Conservation (phyloP, 2,797 vertebrate species). For the Crypturellus tataupa region DNA sequence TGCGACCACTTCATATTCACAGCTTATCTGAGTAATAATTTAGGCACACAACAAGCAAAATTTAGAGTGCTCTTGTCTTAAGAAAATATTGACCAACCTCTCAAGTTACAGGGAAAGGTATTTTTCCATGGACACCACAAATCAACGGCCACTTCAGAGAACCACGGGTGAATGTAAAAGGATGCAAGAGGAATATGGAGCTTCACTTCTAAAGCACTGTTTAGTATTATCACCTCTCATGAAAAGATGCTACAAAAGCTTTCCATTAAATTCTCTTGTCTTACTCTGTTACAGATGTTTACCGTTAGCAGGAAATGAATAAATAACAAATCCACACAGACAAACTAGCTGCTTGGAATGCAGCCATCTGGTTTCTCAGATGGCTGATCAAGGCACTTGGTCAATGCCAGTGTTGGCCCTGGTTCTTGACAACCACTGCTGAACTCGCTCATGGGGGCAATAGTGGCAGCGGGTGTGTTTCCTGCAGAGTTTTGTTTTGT, state of each 20-base stretch:
- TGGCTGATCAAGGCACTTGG: neutral
- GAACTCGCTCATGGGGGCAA: neutral
- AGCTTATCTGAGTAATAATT: neutral
- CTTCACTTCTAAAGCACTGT: neutral
- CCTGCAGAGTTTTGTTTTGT: neutral
- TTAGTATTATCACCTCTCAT: rapidly evolving
- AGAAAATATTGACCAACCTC: neutral
- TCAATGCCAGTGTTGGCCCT: neutral
- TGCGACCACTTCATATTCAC: neutral
- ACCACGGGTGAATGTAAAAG: rapidly evolving
- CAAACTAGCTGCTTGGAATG: neutral
- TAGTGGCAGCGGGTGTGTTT: neutral
- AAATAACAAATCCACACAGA: neutral
- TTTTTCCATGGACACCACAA: neutral
- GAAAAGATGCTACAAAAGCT: neutral
- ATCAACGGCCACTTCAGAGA: neutral
- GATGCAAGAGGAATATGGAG: rapidly evolving
- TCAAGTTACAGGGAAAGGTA: neutral
- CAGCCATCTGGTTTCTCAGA: neutral
- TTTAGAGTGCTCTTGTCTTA: neutral
- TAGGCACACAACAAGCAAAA: neutral
- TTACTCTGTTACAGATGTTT: neutral
- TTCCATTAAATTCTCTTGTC: neutral
- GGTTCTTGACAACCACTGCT: neutral
- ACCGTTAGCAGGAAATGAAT: neutral